A percentile compares a stretch with the other conserved stretches of the same genome.
Conservation (phyloP, 2,888 invertebrate species). For the Cheilosia soror region DNA sequence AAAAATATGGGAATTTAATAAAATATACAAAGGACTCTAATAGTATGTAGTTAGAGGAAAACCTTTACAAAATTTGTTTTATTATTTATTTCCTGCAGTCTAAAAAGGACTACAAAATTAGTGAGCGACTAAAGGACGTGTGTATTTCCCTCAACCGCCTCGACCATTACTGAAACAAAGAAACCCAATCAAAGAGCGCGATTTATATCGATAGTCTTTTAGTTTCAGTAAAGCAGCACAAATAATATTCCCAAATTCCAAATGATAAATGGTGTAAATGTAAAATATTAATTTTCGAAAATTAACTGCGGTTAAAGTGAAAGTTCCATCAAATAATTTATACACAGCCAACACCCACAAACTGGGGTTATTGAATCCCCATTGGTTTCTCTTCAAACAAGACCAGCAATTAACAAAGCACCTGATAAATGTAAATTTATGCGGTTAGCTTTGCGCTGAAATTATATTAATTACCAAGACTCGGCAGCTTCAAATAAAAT, state of each 20-base stretch:
- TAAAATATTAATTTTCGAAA: slow-evolving; percentile 53
- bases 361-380: slow-evolving; percentile 3
- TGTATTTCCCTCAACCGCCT: no score
- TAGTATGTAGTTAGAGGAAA: no score
- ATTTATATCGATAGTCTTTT: neutral
- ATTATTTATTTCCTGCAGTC: no score
- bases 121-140: no score
- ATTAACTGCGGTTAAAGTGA: slow-evolving; percentile 39
- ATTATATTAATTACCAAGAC: slow-evolving; percentile 53
- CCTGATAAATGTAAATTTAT: slow-evolving; percentile 48
- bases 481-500: slow-evolving; percentile 37
- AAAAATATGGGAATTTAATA: no score
- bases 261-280: slow-evolving; percentile 51
- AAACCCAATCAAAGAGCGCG: neutral
- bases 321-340: slow-evolving; percentile 36
- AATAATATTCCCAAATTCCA: slow-evolving; percentile 28
- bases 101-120: no score
- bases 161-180: neutral
- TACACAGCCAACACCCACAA: slow-evolving; percentile 37
- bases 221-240: slow-evolving; percentile 13
- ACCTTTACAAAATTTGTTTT: no score
- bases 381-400: slow-evolving; percentile 24
- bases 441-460: slow-evolving; percentile 22
- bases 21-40: no score
- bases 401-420: slow-evolving; percentile 32